phyloP scores from a whole-genome alignment of 2,113 vertebrate species.

The Chionomys nivalis region DNA sequence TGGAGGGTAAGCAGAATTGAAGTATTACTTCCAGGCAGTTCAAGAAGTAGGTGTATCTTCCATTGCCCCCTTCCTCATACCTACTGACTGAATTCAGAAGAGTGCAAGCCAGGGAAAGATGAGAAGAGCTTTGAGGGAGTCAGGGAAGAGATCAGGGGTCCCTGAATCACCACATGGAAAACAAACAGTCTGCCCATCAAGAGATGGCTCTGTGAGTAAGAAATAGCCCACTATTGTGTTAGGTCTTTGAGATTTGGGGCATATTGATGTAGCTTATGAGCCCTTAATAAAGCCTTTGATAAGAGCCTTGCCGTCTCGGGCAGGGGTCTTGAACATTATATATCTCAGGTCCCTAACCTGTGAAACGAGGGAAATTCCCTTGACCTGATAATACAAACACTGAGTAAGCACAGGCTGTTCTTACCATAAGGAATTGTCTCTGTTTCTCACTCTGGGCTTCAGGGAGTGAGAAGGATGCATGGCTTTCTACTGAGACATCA shows the following conservation, averaged over 20 bases:
- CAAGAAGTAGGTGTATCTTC: neutral
- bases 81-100: neutral
- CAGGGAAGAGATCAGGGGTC: neutral
- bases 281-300: neutral
- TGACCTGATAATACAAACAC: neutral
- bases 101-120: neutral
- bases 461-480: conserved; percentile 11
- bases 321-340: neutral
- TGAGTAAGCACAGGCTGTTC: neutral
- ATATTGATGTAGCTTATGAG: neutral
- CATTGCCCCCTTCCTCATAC: neutral
- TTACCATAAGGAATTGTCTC: conserved; percentile 1
- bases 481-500: neutral
- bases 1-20: neutral
- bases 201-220: neutral
- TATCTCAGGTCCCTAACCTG: neutral
- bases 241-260: neutral
- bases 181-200: neutral
- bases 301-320: neutral
- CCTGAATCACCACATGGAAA: neutral
- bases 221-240: neutral
- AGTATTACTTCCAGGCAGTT: neutral
- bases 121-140: neutral
- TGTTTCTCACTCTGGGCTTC: neutral
- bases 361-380: conserved; percentile 6